Percentiles rank a stretch among this genome's conserved stretches.
Evolutionary conservation across 2,113 vertebrate species (phyloP).

Genomic region (Gymnarchus niloticus): DNA sequence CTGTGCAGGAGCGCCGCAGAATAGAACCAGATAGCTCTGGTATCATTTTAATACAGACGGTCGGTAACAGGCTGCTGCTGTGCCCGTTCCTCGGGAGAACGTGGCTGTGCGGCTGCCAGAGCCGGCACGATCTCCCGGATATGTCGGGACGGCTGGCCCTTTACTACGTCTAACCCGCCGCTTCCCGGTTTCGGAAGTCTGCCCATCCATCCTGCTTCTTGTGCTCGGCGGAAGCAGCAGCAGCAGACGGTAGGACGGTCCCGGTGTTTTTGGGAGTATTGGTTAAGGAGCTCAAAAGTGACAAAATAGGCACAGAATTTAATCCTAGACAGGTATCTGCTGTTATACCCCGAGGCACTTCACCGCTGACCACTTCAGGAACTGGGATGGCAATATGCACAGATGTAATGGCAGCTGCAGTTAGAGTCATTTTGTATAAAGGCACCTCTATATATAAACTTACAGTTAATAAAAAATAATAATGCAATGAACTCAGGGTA

Average conservation of each 20-base stretch:
- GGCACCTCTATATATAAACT: neutral
- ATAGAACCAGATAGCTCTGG: neutral
- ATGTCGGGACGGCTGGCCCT: no score
- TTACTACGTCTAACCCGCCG: no score
- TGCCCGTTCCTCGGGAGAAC: neutral
- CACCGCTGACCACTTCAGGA: neutral
- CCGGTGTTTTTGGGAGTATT: neutral
- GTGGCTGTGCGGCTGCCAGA: neutral
- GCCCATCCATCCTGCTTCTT: neutral
- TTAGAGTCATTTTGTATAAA: neutral
- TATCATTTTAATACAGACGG: neutral
- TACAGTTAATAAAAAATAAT: conserved; percentile 2
- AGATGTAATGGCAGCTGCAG: neutral
- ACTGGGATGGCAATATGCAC: no score
- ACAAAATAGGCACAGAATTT: neutral
- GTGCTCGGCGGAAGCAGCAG: neutral
- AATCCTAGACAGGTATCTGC: neutral
- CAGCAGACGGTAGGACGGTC: neutral
- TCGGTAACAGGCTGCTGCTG: neutral
- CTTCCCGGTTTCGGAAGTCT: no score
- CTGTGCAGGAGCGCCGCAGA: conserved; percentile 18
- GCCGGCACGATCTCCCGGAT: neutral
- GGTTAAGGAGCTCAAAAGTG: neutral
- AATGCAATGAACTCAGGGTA: conserved; percentile 12
- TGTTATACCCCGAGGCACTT: neutral